Evolutionary conservation across 1,140 invertebrate genomes (phyloP), one percentile per base, ranked within the genome.

Genomic region (Brachystomella parvula): DNA sequence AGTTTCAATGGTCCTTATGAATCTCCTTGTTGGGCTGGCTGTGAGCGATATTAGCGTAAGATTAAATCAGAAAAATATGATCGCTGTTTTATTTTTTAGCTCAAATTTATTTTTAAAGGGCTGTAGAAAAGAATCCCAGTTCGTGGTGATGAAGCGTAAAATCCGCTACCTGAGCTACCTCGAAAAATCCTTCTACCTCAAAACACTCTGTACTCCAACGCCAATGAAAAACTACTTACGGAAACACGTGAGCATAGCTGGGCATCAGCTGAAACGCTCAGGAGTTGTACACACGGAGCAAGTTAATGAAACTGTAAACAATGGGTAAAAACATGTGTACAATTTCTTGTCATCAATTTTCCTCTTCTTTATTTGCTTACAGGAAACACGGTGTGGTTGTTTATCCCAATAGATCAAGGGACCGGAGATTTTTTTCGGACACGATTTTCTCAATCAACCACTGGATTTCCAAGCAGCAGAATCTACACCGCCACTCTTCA

Each of bases 21-120:
- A 80, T 64, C 73, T 81, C 1, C 75, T 81, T 60, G 76, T 81
- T 6, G 79, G 79, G 63, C 71, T 80, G 32, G 78, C 79, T n/a
- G 79, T 80, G 49, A 79, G 75, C 65, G 79, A 80, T 65, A 79
- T 79, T 32, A 70, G 73, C 64, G 74, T 73, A 63, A 63, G 62
- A n/a, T 39, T 33, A 24, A 9, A 62, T 63, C 29, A 15, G 57
- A 26, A 30, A 3, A 28, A 26, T n/a, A 32, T 28, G 15, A 33
- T 66, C 59, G 9, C 57, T 19, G 26, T 39, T n/a, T 47, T 29
- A 61, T 62, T 24, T 19, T 62, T n/a, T 26, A n/a, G 26, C 39
- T 1, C 29, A 1, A 47, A 28, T n/a, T 49, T 66, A 2, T 59
- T 3, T 28, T 28, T 44, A 31, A 32, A 69, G 64, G 61, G 65